These are phyloP conservation scores for Napeogenes sylphis DNA, from an alignment of 2,888 invertebrate genomes.

Conservation along the genomic window DNA sequence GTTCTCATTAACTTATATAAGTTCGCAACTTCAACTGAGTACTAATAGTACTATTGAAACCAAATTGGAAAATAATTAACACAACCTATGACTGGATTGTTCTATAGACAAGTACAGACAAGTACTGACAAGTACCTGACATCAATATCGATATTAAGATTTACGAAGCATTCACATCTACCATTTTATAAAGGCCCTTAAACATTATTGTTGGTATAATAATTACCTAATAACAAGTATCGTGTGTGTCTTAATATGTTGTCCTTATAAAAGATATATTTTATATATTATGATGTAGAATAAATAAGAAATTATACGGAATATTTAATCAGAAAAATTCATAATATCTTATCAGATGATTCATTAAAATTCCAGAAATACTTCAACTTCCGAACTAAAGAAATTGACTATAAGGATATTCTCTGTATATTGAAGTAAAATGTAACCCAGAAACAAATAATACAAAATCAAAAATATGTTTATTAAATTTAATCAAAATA, in stretches of 20 bases:
- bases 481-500: too few species aligned
- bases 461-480: too few species aligned
- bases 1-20: slow-evolving; percentile 36
- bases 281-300: neutral
- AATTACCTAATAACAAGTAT: neutral
- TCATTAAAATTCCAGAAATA: neutral
- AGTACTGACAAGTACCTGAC: slow-evolving; percentile 9
- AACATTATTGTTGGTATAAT: too few species aligned
- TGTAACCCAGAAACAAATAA: too few species aligned
- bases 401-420: too few species aligned
- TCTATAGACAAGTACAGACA: slow-evolving; percentile 7
- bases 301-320: neutral
- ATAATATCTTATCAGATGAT: slow-evolving; percentile 8
- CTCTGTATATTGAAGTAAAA: too few species aligned
- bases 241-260: neutral
- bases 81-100: slow-evolving; percentile 8
- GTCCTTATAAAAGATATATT: neutral
- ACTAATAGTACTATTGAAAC: slow-evolving; percentile 34
- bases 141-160: slow-evolving; percentile 9
- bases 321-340: slow-evolving; percentile 15
- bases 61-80: slow-evolving; percentile 28
- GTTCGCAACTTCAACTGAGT: slow-evolving; percentile 37
- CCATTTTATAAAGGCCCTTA: too few species aligned
- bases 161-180: too few species aligned
- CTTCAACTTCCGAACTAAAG: too few species aligned